Evolutionary conservation across 2,888 invertebrate species (phyloP).

Genomic region (Mongoloraphidia duomilia): DNA sequence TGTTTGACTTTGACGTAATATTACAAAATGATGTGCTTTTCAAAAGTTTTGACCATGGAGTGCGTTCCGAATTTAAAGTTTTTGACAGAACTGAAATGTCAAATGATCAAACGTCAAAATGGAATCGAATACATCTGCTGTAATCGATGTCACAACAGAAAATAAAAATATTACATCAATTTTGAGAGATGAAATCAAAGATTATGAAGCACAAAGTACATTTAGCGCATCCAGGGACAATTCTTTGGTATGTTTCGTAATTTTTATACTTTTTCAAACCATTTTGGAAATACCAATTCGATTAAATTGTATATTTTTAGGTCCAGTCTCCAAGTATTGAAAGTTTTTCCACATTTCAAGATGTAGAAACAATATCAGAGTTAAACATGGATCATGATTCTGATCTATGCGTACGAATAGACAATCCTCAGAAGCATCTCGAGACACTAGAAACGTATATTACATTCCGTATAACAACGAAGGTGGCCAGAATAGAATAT

Average conservation of each 20-base stretch:
- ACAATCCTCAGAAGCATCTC: slow-evolving; percentile 57
- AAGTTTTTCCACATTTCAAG: slow-evolving; percentile 43
- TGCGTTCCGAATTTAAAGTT: background rate
- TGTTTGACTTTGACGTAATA: too few relatives aligned
- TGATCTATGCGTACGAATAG: slow-evolving; percentile 51
- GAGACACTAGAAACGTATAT: slow-evolving; percentile 58
- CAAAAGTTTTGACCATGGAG: background rate
- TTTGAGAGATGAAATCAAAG: slow-evolving; percentile 23
- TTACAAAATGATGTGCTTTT: too few relatives aligned
- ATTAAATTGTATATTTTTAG: slow-evolving; percentile 21
- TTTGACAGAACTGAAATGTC: background rate
- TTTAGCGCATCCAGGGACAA: slow-evolving; percentile 26
- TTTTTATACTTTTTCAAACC: background rate
- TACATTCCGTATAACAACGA: slow-evolving; percentile 52
- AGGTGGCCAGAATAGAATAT: slow-evolving; percentile 48
- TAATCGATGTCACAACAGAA: slow-evolving; percentile 31
- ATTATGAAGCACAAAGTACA: slow-evolving; percentile 24
- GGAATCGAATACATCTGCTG: slow-evolving; percentile 22
- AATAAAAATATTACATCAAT: slow-evolving; percentile 26
- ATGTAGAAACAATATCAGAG: slow-evolving; percentile 38
- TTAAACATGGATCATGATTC: slow-evolving; percentile 36
- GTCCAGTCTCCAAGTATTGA: slow-evolving; percentile 42
- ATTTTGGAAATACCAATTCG: background rate
- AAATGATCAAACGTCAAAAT: slow-evolving; percentile 7
- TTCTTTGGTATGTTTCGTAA: slow-evolving; percentile 21